Percentiles rank a stretch among this genome's conserved stretches.
phyloP scores from a whole-genome alignment of 2,797 vertebrate species.

The Avahi laniger region DNA sequence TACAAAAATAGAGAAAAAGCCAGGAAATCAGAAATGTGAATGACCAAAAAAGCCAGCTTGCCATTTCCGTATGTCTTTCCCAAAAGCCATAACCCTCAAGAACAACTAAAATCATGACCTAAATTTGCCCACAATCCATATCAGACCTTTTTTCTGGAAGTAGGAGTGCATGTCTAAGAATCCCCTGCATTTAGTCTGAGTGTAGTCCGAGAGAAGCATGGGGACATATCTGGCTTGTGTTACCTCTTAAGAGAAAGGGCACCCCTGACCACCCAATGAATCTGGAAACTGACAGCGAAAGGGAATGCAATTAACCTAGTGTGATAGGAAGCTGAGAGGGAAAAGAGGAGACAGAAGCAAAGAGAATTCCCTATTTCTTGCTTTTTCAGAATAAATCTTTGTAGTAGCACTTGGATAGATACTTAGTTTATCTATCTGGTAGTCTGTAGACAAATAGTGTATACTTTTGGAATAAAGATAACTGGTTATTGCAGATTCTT shows the following conservation, averaged over 20 bases:
- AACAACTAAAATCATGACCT: neutral
- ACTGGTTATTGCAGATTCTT: neutral
- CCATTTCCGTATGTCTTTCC: neutral
- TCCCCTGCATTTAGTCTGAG: neutral
- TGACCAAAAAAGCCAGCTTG: neutral
- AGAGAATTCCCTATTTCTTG: neutral
- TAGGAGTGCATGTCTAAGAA: neutral
- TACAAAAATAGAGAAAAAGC: neutral
- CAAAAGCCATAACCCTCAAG: neutral
- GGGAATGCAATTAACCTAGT: neutral
- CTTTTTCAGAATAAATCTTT: neutral
- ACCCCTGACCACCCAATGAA: neutral
- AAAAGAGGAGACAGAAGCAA: neutral
- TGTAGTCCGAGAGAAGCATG: neutral
- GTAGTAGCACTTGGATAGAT: neutral
- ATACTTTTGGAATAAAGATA: neutral
- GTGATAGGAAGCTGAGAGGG: neutral
- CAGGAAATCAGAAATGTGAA: neutral
- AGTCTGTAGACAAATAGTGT: neutral
- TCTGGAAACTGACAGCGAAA: neutral
- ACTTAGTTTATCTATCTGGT: neutral
- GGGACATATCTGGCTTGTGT: neutral
- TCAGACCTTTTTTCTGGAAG: neutral
- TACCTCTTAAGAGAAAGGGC: neutral
- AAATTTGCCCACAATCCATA: neutral